Base-by-base conservation (phyloP, 2,888 invertebrate species). In the Elaeidobius kamerunicus region DNA sequence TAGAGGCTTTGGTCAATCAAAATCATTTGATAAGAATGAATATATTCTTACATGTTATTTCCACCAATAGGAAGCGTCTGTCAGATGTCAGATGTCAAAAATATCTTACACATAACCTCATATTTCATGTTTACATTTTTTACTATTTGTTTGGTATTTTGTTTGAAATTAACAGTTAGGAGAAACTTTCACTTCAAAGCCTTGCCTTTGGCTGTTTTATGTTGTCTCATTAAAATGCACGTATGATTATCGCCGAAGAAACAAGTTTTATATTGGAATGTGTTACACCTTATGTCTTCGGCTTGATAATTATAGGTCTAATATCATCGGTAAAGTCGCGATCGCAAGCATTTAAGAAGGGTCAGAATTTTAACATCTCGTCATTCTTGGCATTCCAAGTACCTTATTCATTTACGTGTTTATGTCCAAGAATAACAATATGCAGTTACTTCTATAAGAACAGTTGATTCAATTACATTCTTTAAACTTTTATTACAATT, bases 221-320 rank as follows among this genome's bases (percentile, higher is more conserved):
- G 20, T 41, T 46, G 46, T n/a, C n/a, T n/a, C n/a, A 46, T 52
- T 52, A 46, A 55, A 55, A 55, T 55, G 50, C 50, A 55, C 28
- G 30, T 28, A 49, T 49, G 34, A 39, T 27, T 35, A 18, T 30
- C 19, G 36, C 36, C 38, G 23, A 55, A 35, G 41, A 51, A 55
- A 55, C 55, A 42, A 55, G 55, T 52, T 52, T 52, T 52, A 36
- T 40, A 44, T 47, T 47, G 52, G 55, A 55, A 55, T 55, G 54
- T 40, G 49, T 48, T 54, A 28, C 44, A 48, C 48, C 48, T 39
- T 44, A 51, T 38, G 30, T 20, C 38, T 38, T 41, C 18, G 16
- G 16, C 18, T 18, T 28, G n/a, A 7, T 47, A 32, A 40, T 19
- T 18, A 46, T 38, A 28, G 30, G 23, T 19, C n/a, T 48, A 48